phyloP scores from a whole-genome alignment of 2,888 invertebrate species.

The Monoplex corrugatus region DNA sequence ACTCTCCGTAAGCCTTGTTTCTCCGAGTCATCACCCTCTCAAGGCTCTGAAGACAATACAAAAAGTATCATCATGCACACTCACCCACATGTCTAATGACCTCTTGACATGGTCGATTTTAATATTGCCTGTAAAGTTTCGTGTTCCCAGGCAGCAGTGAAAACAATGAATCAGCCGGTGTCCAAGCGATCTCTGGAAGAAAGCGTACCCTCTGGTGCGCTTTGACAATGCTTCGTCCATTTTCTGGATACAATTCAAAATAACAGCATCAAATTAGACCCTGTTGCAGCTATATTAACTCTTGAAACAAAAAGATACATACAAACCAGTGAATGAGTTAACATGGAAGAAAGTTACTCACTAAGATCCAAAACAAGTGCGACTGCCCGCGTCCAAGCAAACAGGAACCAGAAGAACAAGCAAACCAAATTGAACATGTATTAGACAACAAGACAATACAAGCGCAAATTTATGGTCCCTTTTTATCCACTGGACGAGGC shows the following conservation, averaged over 20 bases:
- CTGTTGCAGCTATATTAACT: too few species aligned
- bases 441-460: too few species aligned
- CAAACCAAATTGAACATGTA: too few species aligned
- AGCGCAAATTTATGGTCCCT: too few species aligned
- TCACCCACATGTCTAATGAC: slow-evolving; percentile 31
- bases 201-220: neutral
- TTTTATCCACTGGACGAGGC: too few species aligned
- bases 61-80: neutral
- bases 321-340: too few species aligned
- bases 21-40: slow-evolving; percentile 72
- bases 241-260: slow-evolving; percentile 26
- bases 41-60: slow-evolving; percentile 63
- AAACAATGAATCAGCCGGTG: neutral
- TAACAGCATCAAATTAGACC: too few species aligned
- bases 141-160: neutral
- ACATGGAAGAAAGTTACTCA: too few species aligned
- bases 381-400: too few species aligned
- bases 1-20: slow-evolving; percentile 70
- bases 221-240: slow-evolving; percentile 25
- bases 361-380: too few species aligned
- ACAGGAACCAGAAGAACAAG: too few species aligned
- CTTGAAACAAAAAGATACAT: too few species aligned
- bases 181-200: neutral
- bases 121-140: slow-evolving; percentile 11
- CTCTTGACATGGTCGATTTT: neutral